Conservation (phyloP, 2,888 invertebrate genomes). For the Noctua pronuba region DNA sequence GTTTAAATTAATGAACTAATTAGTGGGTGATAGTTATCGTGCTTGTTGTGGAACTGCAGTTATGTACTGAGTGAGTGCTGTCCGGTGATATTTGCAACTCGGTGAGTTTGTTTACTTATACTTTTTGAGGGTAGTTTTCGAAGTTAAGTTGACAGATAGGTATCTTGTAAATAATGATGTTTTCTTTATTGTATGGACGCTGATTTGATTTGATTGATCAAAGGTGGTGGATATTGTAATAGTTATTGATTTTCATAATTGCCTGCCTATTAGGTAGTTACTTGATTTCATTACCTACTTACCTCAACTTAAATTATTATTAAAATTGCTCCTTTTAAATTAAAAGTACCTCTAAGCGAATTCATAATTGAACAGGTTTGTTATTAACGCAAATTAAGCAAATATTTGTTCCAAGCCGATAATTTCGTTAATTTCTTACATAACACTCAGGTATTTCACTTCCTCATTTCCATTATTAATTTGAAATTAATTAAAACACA, state of each 20-base stretch:
- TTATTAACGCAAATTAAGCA: neutral
- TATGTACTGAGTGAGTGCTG: slow-evolving; percentile 46
- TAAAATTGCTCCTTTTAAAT: neutral
- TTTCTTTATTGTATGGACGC: neutral
- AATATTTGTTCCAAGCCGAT: slow-evolving; percentile 34
- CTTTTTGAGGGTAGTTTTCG: slow-evolving; percentile 49
- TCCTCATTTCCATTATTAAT: slow-evolving; percentile 44
- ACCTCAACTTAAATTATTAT: neutral
- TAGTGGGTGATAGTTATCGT: slow-evolving; percentile 65
- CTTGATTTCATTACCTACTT: neutral
- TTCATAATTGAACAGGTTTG: slow-evolving; percentile 3
- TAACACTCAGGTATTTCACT: slow-evolving; percentile 13
- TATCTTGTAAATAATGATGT: neutral
- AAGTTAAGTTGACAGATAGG: slow-evolving; percentile 1
- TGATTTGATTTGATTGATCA: neutral
- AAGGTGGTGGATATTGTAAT: neutral
- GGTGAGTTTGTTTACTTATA: slow-evolving; percentile 60
- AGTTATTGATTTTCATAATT: neutral
- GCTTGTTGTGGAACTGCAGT: slow-evolving; percentile 63
- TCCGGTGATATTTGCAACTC: slow-evolving; percentile 45
- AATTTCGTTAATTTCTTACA: slow-evolving; percentile 31
- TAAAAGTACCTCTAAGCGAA: neutral
- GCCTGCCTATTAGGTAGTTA: neutral
- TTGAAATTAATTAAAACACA: slow-evolving; percentile 21
- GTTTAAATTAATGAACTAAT: slow-evolving; percentile 43